Conservation (phyloP, 2,888 invertebrate species). For the Papilio demoleus region DNA sequence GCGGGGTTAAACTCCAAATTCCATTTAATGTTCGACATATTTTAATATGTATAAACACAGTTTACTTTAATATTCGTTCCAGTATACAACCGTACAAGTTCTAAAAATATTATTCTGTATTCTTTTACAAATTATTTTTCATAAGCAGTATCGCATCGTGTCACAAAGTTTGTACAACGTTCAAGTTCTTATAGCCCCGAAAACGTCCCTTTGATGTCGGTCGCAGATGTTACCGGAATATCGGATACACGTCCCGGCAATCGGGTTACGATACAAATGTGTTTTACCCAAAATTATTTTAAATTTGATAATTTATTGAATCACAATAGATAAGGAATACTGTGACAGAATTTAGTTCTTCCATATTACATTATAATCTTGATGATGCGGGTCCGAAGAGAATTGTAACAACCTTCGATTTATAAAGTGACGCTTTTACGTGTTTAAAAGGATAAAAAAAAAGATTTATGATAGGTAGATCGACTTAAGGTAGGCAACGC, state of each 20-base stretch:
- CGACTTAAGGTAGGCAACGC: too few relatives aligned
- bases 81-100: too few relatives aligned
- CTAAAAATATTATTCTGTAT: not conserved
- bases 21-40: too few relatives aligned
- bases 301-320: not conserved
- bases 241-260: constrained; percentile 28
- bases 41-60: too few relatives aligned
- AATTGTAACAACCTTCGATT: too few relatives aligned
- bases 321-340: not conserved
- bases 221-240: constrained; percentile 30
- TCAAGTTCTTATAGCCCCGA: constrained; percentile 34
- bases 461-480: too few relatives aligned
- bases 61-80: too few relatives aligned
- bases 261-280: constrained; percentile 11
- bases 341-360: not conserved
- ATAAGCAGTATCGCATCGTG: constrained; percentile 2
- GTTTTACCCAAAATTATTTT: constrained; percentile 2
- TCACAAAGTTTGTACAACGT: constrained; percentile 8
- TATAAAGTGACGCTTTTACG: too few relatives aligned
- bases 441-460: too few relatives aligned
- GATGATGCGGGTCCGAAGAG: too few relatives aligned
- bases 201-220: constrained; percentile 37
- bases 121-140: not conserved
- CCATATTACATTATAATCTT: too few relatives aligned
- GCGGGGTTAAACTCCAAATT: too few relatives aligned